A percentile compares a stretch with the other conserved stretches of the same genome.
phyloP scores from a whole-genome alignment of 2,113 vertebrate genomes.

The Scytalopus superciliaris region DNA sequence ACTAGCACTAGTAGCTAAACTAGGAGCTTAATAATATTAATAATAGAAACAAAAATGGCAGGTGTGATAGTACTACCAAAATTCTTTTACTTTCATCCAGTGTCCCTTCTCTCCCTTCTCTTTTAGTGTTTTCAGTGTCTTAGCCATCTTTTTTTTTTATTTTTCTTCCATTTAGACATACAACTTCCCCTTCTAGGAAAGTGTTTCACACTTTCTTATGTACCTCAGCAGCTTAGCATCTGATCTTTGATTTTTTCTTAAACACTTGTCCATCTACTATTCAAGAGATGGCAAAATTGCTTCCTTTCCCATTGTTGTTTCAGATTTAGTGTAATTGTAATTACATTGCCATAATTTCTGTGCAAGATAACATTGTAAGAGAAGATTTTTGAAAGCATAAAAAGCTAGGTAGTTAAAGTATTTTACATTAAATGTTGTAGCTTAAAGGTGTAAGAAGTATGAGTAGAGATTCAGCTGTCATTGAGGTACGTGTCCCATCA shows the following conservation, averaged over 20 bases:
- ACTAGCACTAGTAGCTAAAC: not conserved
- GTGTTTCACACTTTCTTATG: not conserved
- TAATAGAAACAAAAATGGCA: not conserved
- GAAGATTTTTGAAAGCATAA: not conserved
- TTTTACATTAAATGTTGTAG: not conserved
- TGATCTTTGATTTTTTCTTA: not conserved
- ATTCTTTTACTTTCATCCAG: not conserved
- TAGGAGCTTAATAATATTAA: not conserved
- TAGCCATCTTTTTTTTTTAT: not conserved
- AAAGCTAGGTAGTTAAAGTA: not conserved
- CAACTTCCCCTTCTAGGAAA: not conserved
- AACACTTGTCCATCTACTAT: not conserved
- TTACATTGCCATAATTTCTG: not conserved
- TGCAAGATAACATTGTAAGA: not conserved
- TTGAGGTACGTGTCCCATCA: not conserved
- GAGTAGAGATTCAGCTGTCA: not conserved
- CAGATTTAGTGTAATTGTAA: not conserved
- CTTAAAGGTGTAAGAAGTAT: not conserved
- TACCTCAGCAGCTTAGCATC: not conserved
- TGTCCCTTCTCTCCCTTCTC: not conserved
- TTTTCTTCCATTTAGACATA: not conserved
- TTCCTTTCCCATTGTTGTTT: not conserved
- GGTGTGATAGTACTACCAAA: not conserved
- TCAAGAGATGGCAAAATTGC: not conserved
- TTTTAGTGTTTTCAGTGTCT: not conserved